phyloP scores from a whole-genome alignment of 92 coral and sea anemone species.

The Palythoa heliodiscus region DNA sequence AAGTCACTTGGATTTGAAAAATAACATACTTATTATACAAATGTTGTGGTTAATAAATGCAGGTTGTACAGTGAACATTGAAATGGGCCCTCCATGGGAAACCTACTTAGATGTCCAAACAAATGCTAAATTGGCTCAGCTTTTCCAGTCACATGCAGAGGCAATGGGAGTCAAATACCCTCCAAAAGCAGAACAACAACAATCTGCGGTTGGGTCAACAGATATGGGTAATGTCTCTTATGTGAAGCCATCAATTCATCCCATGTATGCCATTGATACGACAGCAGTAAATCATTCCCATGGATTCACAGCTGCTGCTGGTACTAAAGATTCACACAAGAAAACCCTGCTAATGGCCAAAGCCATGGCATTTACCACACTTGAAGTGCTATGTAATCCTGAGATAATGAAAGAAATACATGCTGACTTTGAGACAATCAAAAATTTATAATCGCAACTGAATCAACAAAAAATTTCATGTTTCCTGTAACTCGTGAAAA shows the following conservation, averaged over 20 bases:
- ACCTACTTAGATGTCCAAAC: constrained; percentile 70
- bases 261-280: constrained; percentile 77
- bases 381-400: constrained; percentile 80
- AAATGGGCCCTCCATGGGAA: constrained; percentile 58
- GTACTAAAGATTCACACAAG: constrained; percentile 70
- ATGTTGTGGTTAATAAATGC: neutral
- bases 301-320: constrained; percentile 80
- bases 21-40: no score
- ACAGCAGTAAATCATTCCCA: constrained; percentile 74
- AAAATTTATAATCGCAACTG: no score
- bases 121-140: constrained; percentile 71
- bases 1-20: no score
- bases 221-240: constrained; percentile 99
- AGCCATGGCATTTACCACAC: constrained; percentile 82
- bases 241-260: constrained; percentile 93
- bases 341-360: constrained; percentile 78
- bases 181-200: constrained; percentile 64
- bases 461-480: no score
- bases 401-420: constrained; percentile 73
- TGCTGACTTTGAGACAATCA: constrained; percentile 62
- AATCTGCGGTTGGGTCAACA: constrained; percentile 77
- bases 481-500: no score
- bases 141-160: constrained; percentile 84
- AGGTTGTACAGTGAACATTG: constrained; percentile 91
- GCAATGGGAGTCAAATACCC: constrained; percentile 68